A percentile compares a stretch with the other conserved stretches of the same genome.
These are phyloP conservation scores for Synergus itoensis DNA, from an alignment of 2,888 invertebrate genomes.

Conservation along the genomic window DNA sequence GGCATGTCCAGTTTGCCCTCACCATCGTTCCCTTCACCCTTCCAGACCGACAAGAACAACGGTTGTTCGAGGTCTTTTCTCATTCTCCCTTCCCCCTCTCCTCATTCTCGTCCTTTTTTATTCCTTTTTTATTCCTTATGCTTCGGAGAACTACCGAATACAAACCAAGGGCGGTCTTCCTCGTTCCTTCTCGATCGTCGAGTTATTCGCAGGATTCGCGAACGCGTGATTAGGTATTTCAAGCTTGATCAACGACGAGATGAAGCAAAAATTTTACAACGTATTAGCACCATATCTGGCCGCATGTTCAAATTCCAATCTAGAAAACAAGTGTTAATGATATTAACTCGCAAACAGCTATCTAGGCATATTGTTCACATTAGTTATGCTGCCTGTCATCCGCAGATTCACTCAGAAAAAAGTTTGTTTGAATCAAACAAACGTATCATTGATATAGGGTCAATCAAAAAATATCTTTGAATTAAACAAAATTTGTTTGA, in stretches of 20 bases:
- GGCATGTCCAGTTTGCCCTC: conserved; percentile 66
- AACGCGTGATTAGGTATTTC: conserved; percentile 41
- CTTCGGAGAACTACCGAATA: conserved; percentile 59
- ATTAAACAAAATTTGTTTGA: no score
- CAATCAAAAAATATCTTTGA: no score
- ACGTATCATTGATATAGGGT: no score
- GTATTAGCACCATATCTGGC: conserved; percentile 19
- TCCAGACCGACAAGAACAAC: conserved; percentile 66
- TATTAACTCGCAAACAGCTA: neutral
- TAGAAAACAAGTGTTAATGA: conserved; percentile 15
- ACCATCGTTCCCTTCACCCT: conserved; percentile 67
- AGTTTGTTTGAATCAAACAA: no score
- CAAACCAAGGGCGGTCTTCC: conserved; percentile 60
- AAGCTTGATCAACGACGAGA: conserved; percentile 34
- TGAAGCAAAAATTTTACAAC: conserved; percentile 23
- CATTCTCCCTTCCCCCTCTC: conserved; percentile 51
- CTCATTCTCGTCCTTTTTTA: conserved; percentile 36
- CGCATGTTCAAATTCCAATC: neutral
- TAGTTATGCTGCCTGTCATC: neutral
- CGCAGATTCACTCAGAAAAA: no score
- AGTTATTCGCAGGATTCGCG: conserved; percentile 39
- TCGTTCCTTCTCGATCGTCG: conserved; percentile 54
- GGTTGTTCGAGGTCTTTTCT: conserved; percentile 55
- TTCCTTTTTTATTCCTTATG: conserved; percentile 49
- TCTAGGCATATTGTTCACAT: neutral